These are phyloP conservation scores for Ricordea florida DNA, from an alignment of 92 coral and sea anemone species.

Conservation along the genomic window DNA sequence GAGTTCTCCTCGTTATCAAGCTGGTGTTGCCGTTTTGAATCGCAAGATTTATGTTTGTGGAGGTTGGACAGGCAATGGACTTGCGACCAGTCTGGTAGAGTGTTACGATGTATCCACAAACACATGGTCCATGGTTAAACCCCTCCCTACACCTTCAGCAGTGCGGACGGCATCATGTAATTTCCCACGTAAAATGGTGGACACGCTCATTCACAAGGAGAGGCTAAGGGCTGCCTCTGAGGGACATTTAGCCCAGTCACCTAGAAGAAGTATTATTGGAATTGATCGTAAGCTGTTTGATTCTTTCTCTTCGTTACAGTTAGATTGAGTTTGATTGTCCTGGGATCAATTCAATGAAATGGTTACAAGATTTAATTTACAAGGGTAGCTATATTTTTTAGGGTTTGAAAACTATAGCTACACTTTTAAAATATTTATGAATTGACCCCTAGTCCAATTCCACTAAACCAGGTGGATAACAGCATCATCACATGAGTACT, in stretches of 20 bases:
- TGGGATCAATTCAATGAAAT: too few relatives aligned
- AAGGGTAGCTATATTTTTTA: too few relatives aligned
- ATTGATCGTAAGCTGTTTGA: not conserved
- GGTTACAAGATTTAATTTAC: too few relatives aligned
- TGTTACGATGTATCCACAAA: constrained; percentile 86
- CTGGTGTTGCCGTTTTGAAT: constrained; percentile 86
- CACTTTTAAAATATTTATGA: too few relatives aligned
- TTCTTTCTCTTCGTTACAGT: too few relatives aligned
- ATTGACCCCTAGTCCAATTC: too few relatives aligned
- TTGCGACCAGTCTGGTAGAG: constrained; percentile 79
- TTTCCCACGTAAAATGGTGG: constrained; percentile 91
- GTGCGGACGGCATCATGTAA: constrained; percentile 81
- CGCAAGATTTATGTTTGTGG: constrained; percentile 95
- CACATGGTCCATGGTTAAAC: constrained; percentile 77
- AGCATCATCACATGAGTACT: too few relatives aligned
- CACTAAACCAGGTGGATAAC: too few relatives aligned
- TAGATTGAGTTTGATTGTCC: too few relatives aligned
- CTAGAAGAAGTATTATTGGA: not conserved
- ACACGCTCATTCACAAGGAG: constrained; percentile 64
- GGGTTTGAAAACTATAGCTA: too few relatives aligned
- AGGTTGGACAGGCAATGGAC: constrained; percentile 94
- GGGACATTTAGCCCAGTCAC: not conserved
- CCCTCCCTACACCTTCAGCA: constrained; percentile 93
- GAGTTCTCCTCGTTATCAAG: constrained; percentile 85
- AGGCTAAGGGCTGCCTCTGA: constrained; percentile 21